Percentiles rank a stretch among this genome's conserved stretches.
Evolutionary conservation across 1,140 invertebrate species (phyloP).

Genomic region (Chrysomallon squamiferum): DNA sequence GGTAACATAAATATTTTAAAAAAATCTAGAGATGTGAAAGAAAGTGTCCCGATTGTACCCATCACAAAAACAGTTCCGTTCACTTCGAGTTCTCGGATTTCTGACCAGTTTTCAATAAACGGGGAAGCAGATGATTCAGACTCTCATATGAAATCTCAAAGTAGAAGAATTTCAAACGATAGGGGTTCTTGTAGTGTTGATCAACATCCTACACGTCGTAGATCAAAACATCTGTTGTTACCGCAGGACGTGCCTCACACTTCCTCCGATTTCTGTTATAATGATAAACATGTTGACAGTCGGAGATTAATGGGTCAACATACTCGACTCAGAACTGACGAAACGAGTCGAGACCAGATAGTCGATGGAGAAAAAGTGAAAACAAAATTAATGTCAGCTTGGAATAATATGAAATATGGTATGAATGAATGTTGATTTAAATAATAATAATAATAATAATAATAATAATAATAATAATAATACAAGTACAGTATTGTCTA

Average conservation of each 20-base stretch:
- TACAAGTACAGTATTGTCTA: too few relatives aligned
- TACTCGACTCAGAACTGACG: background rate
- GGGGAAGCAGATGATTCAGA: too few relatives aligned
- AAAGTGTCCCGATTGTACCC: too few relatives aligned
- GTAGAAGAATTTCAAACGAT: too few relatives aligned
- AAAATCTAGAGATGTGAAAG: too few relatives aligned
- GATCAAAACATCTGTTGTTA: background rate
- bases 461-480: too few relatives aligned
- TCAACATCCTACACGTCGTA: background rate
- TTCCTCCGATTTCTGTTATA: background rate
- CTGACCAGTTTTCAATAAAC: too few relatives aligned
- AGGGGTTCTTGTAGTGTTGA: background rate
- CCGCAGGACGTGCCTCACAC: background rate
- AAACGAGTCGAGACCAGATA: conserved; percentile 19
- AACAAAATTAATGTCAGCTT: conserved; percentile 81
- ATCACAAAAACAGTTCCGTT: too few relatives aligned
- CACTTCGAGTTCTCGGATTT: too few relatives aligned
- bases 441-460: too few relatives aligned
- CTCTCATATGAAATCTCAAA: too few relatives aligned
- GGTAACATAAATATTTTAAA: background rate
- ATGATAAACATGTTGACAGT: background rate
- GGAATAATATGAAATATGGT: conserved; percentile 91
- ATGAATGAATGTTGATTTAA: too few relatives aligned
- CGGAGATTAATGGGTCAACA: background rate
- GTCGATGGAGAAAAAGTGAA: conserved; percentile 75